Percentiles rank a stretch among this genome's conserved stretches.
phyloP scores from a whole-genome alignment of 2,888 invertebrate species.

The Autographa pulchrina region DNA sequence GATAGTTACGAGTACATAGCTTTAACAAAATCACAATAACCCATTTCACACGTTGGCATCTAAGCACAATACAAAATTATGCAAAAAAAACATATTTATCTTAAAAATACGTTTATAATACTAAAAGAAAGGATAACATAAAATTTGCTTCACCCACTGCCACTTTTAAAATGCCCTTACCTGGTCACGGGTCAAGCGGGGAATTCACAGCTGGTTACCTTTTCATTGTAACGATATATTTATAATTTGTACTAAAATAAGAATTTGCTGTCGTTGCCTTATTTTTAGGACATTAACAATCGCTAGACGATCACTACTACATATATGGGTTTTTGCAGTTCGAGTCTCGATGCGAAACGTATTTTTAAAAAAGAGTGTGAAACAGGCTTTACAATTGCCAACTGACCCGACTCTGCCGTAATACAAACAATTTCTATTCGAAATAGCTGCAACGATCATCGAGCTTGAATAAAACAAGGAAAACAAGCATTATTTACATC shows the following conservation, averaged over 20 bases:
- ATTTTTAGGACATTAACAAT: not conserved
- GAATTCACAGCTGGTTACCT: not conserved
- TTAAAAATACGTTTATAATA: not conserved
- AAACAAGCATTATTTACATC: conserved; percentile 49
- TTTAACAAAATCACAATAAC: conserved; percentile 41
- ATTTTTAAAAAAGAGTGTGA: conserved; percentile 30
- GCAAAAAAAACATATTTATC: not conserved
- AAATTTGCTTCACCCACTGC: not conserved
- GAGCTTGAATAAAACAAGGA: conserved; percentile 50
- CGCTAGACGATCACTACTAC: not conserved
- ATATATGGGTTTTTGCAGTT: not conserved
- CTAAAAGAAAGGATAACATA: not conserved
- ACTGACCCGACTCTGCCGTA: conserved; percentile 73
- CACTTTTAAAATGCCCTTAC: not conserved
- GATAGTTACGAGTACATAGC: conserved; percentile 18
- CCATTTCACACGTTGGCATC: conserved; percentile 38
- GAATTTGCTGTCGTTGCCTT: too few relatives aligned
- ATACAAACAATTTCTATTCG: conserved; percentile 83
- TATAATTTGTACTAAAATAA: too few relatives aligned
- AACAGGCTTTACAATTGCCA: conserved; percentile 37
- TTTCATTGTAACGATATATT: not conserved
- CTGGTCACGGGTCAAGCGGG: not conserved
- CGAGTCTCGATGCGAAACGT: too few relatives aligned
- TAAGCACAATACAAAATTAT: conserved; percentile 1
- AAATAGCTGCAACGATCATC: conserved; percentile 84